Percentiles rank a stretch among this genome's conserved stretches.
Conservation (phyloP, 1,140 invertebrate genomes). For the Melipona quadrifasciata region DNA sequence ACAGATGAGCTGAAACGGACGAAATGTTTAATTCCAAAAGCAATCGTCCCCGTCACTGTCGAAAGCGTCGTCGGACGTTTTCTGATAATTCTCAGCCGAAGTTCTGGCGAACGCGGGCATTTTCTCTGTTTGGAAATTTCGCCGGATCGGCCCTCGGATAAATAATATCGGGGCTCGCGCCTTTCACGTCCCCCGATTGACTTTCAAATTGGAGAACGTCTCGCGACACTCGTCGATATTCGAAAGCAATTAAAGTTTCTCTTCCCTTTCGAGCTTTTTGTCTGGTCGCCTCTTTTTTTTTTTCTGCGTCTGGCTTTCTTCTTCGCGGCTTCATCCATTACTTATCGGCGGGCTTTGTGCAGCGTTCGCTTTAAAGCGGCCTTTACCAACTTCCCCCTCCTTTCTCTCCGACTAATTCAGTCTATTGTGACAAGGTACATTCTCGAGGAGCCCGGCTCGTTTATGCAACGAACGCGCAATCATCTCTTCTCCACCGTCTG, state of each 20-base stretch:
- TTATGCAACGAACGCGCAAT: slow-evolving; percentile 8
- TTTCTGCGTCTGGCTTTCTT: slow-evolving; percentile 10
- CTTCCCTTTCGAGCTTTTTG: slow-evolving; percentile 38
- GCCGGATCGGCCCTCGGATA: slow-evolving; percentile 27
- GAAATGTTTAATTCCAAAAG: neutral
- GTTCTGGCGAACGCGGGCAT: slow-evolving; percentile 17
- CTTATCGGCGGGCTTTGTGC: slow-evolving; percentile 27
- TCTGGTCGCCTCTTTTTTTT: neutral
- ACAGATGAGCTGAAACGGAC: neutral
- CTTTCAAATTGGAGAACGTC: slow-evolving; percentile 52
- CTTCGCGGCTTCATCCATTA: slow-evolving; percentile 18
- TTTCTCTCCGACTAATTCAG: slow-evolving; percentile 1
- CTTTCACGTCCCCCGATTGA: slow-evolving; percentile 52
- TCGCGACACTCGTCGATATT: slow-evolving; percentile 63
- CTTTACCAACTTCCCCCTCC: neutral
- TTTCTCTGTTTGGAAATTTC: slow-evolving; percentile 19
- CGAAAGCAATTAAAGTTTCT: slow-evolving; percentile 66
- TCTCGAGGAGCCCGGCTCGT: neutral
- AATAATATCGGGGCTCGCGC: slow-evolving; percentile 48
- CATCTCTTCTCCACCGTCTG: neutral
- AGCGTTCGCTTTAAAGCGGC: neutral
- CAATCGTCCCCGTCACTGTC: neutral
- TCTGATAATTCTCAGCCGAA: neutral
- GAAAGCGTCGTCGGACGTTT: neutral
- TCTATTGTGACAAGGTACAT: neutral